Evolutionary conservation across 2,113 vertebrate genomes (phyloP).

Genomic region (Otocyon megalotis): DNA sequence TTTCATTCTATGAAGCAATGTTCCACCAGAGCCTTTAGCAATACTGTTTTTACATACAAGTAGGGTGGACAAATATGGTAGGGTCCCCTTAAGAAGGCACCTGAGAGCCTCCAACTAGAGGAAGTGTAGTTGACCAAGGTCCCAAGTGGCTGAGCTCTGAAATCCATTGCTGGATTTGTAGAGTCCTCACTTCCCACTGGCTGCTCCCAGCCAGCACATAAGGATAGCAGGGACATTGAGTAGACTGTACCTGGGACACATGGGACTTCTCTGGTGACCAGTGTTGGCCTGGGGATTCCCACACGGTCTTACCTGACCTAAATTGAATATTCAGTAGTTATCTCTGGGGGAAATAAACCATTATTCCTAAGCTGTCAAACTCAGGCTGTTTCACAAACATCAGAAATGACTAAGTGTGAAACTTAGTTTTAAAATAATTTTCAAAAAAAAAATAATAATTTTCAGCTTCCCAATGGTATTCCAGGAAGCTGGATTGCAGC

Average conservation of each 20-base stretch:
- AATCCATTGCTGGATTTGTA: background rate
- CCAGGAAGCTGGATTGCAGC: background rate
- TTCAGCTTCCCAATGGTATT: constrained; percentile 17
- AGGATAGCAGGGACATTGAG: background rate
- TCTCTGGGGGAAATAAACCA: background rate
- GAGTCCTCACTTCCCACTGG: background rate
- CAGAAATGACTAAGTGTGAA: background rate
- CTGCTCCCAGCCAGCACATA: background rate
- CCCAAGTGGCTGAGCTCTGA: background rate
- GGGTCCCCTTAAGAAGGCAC: background rate
- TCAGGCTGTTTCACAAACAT: background rate
- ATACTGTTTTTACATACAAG: background rate
- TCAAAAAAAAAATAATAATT: background rate
- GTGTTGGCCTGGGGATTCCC: background rate
- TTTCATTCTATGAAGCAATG: background rate
- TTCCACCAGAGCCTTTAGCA: background rate
- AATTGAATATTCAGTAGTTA: background rate
- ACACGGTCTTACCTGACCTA: background rate
- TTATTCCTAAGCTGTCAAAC: background rate
- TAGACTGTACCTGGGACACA: background rate
- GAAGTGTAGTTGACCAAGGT: background rate
- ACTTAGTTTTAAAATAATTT: background rate
- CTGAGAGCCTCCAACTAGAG: background rate
- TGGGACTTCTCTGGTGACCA: background rate
- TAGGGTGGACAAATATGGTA: background rate